Base-by-base conservation (phyloP, 2,113 vertebrate genomes). In the Toxotes chatareus region DNA sequence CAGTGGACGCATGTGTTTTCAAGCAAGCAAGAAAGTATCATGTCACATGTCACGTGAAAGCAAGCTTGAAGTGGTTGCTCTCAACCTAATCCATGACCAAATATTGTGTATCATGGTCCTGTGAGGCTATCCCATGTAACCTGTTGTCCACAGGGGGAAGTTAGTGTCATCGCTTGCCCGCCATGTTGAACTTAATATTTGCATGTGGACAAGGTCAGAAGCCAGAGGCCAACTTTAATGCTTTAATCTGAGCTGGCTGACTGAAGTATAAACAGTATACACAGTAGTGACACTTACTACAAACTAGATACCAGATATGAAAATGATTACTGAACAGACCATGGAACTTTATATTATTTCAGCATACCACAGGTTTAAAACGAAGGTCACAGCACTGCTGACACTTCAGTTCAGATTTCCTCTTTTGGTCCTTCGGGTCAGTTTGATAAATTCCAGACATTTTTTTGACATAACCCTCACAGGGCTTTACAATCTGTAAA, bases 1-100 rank as follows among this genome's bases (percentile, higher is more conserved):
- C 67, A 49, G 75, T 47, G 34, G 73, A 62, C 55, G 66, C 62
- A 60, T 23, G 5, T 73, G 34, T 76, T 76, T 86, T 47, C 31
- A 78, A 59, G 80, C 59, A 63, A 76, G 72, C 59, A 55, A 60
- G 13, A 38, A 84, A 38, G 17, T 49, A 27, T 59, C 40, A 17
- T 34, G 17, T 47, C 63, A 70, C 21, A 7, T 62, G 60, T 51
- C 16, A 44, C 17, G 16, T 55, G 12, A 19, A 70, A 55, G 38
- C 55, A 55, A 38, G 17, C 42, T 4, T 13, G 19, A 6, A 2
- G 1, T 12, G 10, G 14, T 47, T 36, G 13, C 38, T 51, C 34
- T 53, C n/a, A 11, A 23, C 21, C 5, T 55, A 31, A 57, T 57
- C n/a, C 42, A 40, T 7, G 53, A 57, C 2, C 49, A 32, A 2